Conservation (phyloP, 2,797 vertebrate genomes). For the Phoxinus dragarum region DNA sequence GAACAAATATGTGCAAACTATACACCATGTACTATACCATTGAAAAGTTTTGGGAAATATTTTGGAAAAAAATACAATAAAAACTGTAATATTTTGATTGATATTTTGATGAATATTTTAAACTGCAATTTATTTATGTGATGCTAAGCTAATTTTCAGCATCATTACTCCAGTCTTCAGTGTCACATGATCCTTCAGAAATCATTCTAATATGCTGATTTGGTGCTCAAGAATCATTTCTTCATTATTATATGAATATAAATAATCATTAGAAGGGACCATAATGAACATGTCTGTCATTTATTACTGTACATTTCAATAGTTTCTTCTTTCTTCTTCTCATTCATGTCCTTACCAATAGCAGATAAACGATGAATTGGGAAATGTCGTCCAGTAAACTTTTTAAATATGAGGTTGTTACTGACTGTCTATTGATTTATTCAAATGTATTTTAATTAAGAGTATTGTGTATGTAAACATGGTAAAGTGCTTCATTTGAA, state of each 20-base stretch:
- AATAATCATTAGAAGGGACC: too few relatives aligned
- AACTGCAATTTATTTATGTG: too few relatives aligned
- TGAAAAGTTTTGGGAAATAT: too few relatives aligned
- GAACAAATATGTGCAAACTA: neutral
- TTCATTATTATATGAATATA: too few relatives aligned
- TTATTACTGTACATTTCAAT: neutral
- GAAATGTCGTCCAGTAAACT: neutral
- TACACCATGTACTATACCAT: too few relatives aligned
- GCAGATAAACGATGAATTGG: neutral
- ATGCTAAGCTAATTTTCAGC: neutral
- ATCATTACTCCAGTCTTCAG: neutral
- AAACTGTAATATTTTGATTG: too few relatives aligned
- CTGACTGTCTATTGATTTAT: neutral
- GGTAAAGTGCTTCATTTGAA: neutral
- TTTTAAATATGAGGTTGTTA: neutral
- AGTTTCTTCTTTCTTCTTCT: neutral
- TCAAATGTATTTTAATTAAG: neutral
- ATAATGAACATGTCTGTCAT: neutral
- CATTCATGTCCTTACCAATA: neutral
- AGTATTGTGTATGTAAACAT: neutral
- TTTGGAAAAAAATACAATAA: too few relatives aligned
- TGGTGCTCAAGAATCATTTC: neutral
- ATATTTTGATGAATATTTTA: too few relatives aligned
- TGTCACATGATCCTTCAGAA: neutral
- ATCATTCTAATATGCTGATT: neutral